phyloP scores from a whole-genome alignment of 2,888 invertebrate species.

The Perdita meconis region DNA sequence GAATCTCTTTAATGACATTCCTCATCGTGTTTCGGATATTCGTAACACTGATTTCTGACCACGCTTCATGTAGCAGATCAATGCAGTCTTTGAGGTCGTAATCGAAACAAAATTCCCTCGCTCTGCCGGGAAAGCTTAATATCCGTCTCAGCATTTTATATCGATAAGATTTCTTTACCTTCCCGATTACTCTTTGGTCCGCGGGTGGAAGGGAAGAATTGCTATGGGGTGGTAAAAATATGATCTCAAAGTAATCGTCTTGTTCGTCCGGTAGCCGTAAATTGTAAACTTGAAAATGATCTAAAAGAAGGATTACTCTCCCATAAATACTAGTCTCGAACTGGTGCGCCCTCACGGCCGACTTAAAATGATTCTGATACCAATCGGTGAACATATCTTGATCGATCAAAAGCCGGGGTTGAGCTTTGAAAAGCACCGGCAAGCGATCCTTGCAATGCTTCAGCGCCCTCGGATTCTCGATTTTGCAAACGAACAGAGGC shows the following conservation, averaged over 20 bases:
- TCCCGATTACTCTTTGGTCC: neutral
- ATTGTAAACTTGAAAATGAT: slow-evolving; percentile 6
- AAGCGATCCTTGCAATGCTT: slow-evolving; percentile 14
- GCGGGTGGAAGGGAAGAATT: neutral
- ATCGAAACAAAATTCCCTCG: slow-evolving; percentile 5
- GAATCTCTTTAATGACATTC: neutral
- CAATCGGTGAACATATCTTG: slow-evolving; percentile 15
- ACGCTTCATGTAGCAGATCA: neutral
- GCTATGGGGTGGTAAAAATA: neutral
- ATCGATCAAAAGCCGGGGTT: slow-evolving; percentile 5
- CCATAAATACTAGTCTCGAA: neutral
- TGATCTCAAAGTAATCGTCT: neutral
- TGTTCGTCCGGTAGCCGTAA: neutral
- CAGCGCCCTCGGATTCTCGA: slow-evolving; percentile 15
- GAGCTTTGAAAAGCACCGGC: slow-evolving; percentile 14
- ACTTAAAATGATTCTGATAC: slow-evolving; percentile 22
- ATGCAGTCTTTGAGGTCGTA: slow-evolving; percentile 6
- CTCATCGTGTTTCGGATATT: slow-evolving; percentile 1
- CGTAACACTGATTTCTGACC: slow-evolving; percentile 1
- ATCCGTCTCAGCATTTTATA: slow-evolving; percentile 1
- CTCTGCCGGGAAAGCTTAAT: slow-evolving; percentile 1
- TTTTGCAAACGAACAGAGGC: slow-evolving; percentile 19
- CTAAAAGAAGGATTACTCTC: slow-evolving; percentile 13
- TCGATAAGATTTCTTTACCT: neutral
- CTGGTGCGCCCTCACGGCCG: slow-evolving; percentile 4